Evolutionary conservation across 30 jellyfish, hydroid and myxozoan genomes (phyloP).

Genomic region (Aurelia aurita complex sp. Pacific): DNA sequence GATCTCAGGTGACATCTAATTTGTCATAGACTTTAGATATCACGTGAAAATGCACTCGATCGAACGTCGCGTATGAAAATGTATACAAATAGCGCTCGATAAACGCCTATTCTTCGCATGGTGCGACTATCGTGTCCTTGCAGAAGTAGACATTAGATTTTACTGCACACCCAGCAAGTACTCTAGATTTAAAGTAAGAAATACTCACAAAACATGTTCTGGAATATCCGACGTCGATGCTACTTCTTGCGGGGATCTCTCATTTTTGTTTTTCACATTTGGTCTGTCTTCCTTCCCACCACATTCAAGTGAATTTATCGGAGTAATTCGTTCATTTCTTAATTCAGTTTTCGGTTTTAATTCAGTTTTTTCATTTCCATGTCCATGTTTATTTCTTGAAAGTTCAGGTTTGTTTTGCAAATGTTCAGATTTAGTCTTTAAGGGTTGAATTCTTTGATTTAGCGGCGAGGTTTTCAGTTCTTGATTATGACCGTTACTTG

Average conservation of each 20-base stretch:
- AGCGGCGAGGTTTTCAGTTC: not conserved
- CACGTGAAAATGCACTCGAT: too few species aligned
- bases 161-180: too few species aligned
- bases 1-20: too few species aligned
- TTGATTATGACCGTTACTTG: constrained; percentile 7
- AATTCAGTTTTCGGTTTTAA: constrained; percentile 8
- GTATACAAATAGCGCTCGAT: too few species aligned
- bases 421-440: not conserved
- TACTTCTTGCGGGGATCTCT: constrained; percentile 85
- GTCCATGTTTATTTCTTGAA: not conserved
- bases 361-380: not conserved
- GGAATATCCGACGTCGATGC: constrained; percentile 97
- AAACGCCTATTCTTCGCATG: too few species aligned
- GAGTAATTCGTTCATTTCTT: not conserved
- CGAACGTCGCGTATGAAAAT: too few species aligned
- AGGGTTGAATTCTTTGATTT: constrained; percentile 15
- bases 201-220: constrained; percentile 74
- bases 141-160: too few species aligned
- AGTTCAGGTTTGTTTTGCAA: constrained; percentile 6
- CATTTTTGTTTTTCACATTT: constrained; percentile 22
- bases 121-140: too few species aligned
- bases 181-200: not conserved
- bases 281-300: constrained; percentile 17
- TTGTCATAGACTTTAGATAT: too few species aligned
- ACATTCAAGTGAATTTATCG: constrained; percentile 1